Conservation (phyloP, 1,140 invertebrate genomes). For the Limonius californicus region DNA sequence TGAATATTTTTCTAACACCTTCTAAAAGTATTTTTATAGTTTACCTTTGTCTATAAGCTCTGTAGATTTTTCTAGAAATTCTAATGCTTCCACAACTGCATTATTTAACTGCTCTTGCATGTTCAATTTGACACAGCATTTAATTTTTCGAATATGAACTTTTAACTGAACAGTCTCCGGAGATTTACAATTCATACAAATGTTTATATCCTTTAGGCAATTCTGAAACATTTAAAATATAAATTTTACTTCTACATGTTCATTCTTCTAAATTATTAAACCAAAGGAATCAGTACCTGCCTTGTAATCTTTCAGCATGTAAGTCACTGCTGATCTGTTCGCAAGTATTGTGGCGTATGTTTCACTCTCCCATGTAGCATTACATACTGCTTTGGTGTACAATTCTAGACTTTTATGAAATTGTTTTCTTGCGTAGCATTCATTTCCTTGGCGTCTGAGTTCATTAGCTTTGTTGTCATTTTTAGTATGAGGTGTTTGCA, state of each 20-base stretch:
- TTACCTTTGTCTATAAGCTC: slow-evolving; percentile 33
- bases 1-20: neutral
- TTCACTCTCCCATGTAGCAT: slow-evolving; percentile 32
- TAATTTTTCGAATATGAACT: slow-evolving; percentile 34
- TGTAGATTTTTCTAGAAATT: slow-evolving; percentile 24
- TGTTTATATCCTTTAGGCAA: slow-evolving; percentile 39
- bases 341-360: slow-evolving; percentile 36
- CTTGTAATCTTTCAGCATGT: slow-evolving; percentile 37
- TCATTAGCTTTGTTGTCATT: slow-evolving; percentile 27
- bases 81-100: slow-evolving; percentile 27
- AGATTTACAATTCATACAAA: slow-evolving; percentile 35
- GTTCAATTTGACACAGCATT: slow-evolving; percentile 35
- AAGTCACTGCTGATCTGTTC: slow-evolving; percentile 40
- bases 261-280: neutral
- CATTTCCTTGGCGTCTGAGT: slow-evolving; percentile 37
- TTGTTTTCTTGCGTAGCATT: slow-evolving; percentile 34
- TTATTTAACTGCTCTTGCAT: slow-evolving; percentile 32
- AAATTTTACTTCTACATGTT: too few species aligned
- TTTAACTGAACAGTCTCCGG: slow-evolving; percentile 36
- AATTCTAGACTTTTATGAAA: slow-evolving; percentile 33
- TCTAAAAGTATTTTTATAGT: slow-evolving; percentile 6
- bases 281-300: slow-evolving; percentile 19
- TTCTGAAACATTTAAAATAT: slow-evolving; percentile 26
- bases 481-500: slow-evolving; percentile 33
- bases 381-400: slow-evolving; percentile 39